Evolutionary conservation across 2,797 vertebrate species (phyloP).

Genomic region (Mionectes olivaceus): DNA sequence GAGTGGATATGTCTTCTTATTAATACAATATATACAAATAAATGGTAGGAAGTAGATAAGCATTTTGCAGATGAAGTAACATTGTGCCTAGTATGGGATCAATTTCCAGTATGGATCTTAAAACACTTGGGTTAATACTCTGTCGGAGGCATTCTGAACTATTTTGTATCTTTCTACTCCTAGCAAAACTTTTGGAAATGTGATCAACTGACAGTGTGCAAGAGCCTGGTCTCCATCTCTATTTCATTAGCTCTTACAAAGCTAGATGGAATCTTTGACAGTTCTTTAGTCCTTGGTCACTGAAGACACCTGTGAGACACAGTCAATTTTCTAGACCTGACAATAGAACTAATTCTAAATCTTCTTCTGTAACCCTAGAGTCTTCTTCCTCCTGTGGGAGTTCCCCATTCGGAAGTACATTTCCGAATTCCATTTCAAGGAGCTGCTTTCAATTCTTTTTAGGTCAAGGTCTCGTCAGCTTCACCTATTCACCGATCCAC

Average conservation of each 20-base stretch:
- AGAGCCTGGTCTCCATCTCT: background rate
- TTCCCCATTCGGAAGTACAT: conserved; percentile 64
- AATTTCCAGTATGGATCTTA: background rate
- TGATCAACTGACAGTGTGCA: background rate
- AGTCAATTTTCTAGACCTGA: conserved; percentile 77
- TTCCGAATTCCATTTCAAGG: background rate
- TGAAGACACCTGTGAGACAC: conserved; percentile 73
- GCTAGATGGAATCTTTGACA: conserved; percentile 19
- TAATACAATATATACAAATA: background rate
- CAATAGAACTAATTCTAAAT: conserved; percentile 76
- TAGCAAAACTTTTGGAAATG: background rate
- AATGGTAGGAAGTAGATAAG: background rate
- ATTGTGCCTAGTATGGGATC: background rate
- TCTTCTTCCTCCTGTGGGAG: conserved; percentile 59
- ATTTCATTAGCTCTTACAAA: background rate
- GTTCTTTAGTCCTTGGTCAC: conserved; percentile 73
- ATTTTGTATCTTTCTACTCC: background rate
- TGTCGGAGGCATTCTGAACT: background rate
- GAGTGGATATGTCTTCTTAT: background rate
- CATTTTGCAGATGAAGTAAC: background rate
- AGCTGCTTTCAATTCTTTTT: background rate
- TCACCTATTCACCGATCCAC: background rate
- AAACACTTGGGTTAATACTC: background rate
- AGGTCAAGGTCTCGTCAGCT: background rate
- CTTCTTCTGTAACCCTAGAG: conserved; percentile 64